A percentile compares a stretch with the other conserved stretches of the same genome.
phyloP scores from a whole-genome alignment of 2,797 vertebrate species.

The Acropternis orthonyx region DNA sequence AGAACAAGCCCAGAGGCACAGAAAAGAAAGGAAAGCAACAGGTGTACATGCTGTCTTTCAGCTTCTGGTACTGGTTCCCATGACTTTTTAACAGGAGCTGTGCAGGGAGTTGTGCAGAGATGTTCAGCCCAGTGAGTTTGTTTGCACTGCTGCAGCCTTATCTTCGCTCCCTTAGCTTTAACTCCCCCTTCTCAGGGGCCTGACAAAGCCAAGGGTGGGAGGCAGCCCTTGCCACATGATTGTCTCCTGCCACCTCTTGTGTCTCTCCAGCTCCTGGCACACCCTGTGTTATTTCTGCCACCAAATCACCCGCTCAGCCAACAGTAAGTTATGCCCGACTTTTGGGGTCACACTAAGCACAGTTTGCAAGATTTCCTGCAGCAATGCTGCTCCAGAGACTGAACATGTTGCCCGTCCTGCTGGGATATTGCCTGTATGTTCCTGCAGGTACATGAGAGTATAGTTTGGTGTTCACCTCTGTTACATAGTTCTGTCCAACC shows the following conservation, averaged over 20 bases:
- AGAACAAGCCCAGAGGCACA: background rate
- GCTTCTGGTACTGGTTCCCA: background rate
- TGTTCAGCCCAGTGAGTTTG: background rate
- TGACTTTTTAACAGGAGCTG: background rate
- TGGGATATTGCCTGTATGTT: background rate
- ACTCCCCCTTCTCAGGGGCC: background rate
- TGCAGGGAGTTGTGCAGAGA: background rate
- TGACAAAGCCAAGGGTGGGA: background rate
- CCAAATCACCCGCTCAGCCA: background rate
- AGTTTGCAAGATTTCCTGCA: background rate
- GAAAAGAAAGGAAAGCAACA: background rate
- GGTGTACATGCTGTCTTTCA: background rate
- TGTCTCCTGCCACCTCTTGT: background rate
- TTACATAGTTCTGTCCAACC: background rate
- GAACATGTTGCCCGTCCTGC: accelerated
- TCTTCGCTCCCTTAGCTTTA: background rate
- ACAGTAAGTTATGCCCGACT: background rate
- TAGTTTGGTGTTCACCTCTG: background rate
- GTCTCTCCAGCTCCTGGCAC: background rate
- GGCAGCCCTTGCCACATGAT: background rate
- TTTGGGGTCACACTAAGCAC: background rate
- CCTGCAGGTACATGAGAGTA: background rate
- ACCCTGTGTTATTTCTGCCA: background rate
- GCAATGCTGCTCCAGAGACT: background rate
- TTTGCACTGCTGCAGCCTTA: background rate